Percentiles rank a stretch among this genome's conserved stretches.
phyloP scores from a whole-genome alignment of 2,797 vertebrate genomes.

The Morus bassanus region DNA sequence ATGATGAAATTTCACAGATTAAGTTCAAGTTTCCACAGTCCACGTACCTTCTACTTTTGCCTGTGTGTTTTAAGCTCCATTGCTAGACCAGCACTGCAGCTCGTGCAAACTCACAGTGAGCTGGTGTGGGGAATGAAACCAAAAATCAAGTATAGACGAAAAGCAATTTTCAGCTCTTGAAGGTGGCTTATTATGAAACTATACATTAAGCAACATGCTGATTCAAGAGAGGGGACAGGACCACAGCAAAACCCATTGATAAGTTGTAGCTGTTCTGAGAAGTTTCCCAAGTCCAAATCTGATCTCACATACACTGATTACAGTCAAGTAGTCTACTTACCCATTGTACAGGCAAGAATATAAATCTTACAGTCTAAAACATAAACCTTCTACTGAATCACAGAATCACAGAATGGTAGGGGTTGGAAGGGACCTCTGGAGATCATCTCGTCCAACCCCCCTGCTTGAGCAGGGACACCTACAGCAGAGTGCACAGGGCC shows the following conservation, averaged over 20 bases:
- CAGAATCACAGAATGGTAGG: too few relatives aligned
- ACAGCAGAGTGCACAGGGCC: too few relatives aligned
- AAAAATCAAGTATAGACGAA: neutral
- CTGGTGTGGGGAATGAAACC: neutral
- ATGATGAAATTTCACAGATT: neutral
- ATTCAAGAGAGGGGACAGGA: neutral
- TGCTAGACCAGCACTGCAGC: neutral
- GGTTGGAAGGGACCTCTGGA: too few relatives aligned
- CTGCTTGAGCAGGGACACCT: too few relatives aligned
- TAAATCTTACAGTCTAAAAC: neutral
- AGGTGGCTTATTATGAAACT: neutral
- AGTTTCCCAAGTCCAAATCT: neutral
- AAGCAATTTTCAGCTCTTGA: neutral
- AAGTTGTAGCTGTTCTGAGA: neutral
- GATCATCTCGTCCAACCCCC: too few relatives aligned
- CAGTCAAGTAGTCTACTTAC: neutral
- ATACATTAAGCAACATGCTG: neutral
- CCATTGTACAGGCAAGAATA: neutral
- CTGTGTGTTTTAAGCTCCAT: neutral
- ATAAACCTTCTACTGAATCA: neutral
- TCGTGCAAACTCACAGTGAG: neutral
- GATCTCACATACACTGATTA: neutral
- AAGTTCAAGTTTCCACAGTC: neutral
- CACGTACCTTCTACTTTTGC: neutral
- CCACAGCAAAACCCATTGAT: rapidly evolving